A percentile compares a stretch with the other conserved stretches of the same genome.
These are phyloP conservation scores for Drosophila imparisetae DNA, from an alignment of 2,888 invertebrate species.

Conservation along the genomic window DNA sequence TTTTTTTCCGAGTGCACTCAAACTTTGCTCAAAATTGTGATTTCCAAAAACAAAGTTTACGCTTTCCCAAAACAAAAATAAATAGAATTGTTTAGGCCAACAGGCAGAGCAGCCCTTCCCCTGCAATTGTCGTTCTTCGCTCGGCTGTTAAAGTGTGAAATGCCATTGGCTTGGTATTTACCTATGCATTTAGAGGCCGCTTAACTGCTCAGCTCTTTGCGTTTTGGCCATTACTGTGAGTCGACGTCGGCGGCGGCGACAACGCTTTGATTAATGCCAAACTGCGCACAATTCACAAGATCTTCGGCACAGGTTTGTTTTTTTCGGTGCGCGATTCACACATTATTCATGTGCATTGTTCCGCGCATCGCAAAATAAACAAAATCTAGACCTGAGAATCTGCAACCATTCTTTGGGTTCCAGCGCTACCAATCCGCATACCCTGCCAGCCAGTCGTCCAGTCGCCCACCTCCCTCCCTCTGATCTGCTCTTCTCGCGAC, in stretches of 20 bases:
- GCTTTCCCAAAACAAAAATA: conserved; percentile 64
- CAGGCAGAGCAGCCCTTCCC: conserved; percentile 38
- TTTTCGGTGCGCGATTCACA: conserved; percentile 69
- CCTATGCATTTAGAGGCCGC: conserved; percentile 67
- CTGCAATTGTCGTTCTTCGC: conserved; percentile 6
- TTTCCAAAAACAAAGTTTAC: conserved; percentile 76
- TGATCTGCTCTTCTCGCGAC: conserved; percentile 16
- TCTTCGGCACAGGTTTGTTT: conserved; percentile 69
- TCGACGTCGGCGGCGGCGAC: conserved; percentile 56
- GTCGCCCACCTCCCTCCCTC: not conserved
- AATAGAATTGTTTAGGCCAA: conserved; percentile 64
- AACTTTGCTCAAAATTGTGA: conserved; percentile 60
- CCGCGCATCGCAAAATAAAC: conserved; percentile 62
- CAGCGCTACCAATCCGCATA: conserved; percentile 53
- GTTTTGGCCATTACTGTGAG: conserved; percentile 63
- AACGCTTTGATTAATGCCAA: conserved; percentile 78
- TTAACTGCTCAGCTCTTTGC: conserved; percentile 14
- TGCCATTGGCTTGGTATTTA: conserved; percentile 72
- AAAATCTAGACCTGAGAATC: conserved; percentile 78
- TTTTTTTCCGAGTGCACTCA: conserved; percentile 9
- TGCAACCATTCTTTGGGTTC: conserved; percentile 72
- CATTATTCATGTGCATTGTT: conserved; percentile 81
- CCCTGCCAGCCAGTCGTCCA: not conserved
- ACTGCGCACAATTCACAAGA: conserved; percentile 68
- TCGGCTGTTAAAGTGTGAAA: conserved; percentile 77